Evolutionary conservation across 2,797 vertebrate genomes (phyloP), one percentile per base, ranked within the genome.

Genomic region (Paramormyrops hopkinsi): DNA sequence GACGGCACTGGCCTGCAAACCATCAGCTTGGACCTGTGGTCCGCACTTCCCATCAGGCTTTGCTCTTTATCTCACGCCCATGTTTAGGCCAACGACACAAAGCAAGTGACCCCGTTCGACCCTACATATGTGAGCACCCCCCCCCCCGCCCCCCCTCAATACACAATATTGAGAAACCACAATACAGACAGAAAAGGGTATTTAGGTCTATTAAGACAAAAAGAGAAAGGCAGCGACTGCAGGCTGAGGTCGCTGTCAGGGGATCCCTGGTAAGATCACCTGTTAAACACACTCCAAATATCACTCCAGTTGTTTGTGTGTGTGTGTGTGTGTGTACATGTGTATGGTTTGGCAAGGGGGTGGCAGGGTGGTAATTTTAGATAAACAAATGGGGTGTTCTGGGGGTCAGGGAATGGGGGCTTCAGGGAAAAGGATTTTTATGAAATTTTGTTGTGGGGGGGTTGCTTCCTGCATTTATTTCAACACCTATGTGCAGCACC

Each of bases 361-460:
- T 59, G 62, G 89, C 33, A 59, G 69, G 69, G 89, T 82, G 85
- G 69, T 89, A 54, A 84, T 56, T 37, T 89, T 89, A 88, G 88
- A 90, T 90, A 89, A 90, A 91, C 88, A 89, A 89, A 90, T 88
- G 89, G 89, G 62, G 69, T 65, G 79, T 22, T 89, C 79, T 89
- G n/a, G 89, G 82, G 83, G 69, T 41, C 37, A 51, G 62, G 76
- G 50, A 19, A 9, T 56, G 14, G n/a, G 50, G 82, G 59, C 79
- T 51, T 86, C 76, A 54, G n/a, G 25, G 53, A 44, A 88, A 88
- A 73, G 12, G 90, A 86, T 90, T 84, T 50, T 65, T 86, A 89
- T 92, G 19, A 91, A 88, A 91, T 91, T 89, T 91, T 54, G 89
- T 91, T 91, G 84, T 11, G 88, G 83, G 14, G 48, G 86, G 86